These are phyloP conservation scores for Pungitius pungitius DNA, from an alignment of 2,113 vertebrate species.

Conservation along the genomic window DNA sequence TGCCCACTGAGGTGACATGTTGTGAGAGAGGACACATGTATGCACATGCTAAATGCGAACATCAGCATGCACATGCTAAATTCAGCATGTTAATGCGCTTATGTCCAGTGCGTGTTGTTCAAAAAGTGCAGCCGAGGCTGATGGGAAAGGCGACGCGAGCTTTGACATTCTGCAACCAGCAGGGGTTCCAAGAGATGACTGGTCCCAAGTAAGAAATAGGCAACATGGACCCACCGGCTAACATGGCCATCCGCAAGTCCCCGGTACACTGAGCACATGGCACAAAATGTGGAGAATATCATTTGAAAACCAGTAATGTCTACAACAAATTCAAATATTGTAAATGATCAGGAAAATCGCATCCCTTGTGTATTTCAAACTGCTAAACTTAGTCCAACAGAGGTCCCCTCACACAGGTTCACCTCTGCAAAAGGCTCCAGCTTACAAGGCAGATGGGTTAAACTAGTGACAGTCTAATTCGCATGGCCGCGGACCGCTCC, in stretches of 20 bases:
- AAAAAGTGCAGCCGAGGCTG: background rate
- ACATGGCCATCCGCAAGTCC: background rate
- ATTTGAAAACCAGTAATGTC: background rate
- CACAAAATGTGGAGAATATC: background rate
- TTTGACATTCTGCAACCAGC: background rate
- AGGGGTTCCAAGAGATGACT: background rate
- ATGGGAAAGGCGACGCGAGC: background rate
- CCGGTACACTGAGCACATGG: background rate
- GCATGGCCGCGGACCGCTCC: slow-evolving; percentile 46
- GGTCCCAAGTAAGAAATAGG: background rate
- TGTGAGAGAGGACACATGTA: background rate
- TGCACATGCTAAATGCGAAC: background rate
- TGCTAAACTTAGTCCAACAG: slow-evolving; percentile 9
- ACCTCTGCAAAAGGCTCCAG: slow-evolving; percentile 9
- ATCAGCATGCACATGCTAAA: no score
- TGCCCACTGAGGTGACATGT: slow-evolving; percentile 1
- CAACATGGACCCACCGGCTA: background rate
- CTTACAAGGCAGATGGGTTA: slow-evolving; percentile 53
- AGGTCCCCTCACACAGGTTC: slow-evolving; percentile 9
- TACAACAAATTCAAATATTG: background rate
- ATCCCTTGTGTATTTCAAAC: slow-evolving; percentile 17
- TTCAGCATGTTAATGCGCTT: no score
- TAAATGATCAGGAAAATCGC: background rate
- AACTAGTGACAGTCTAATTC: slow-evolving; percentile 58
- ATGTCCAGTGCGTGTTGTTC: no score